phyloP scores from a whole-genome alignment of 2,797 vertebrate genomes.

The Sebastolobus alascanus region DNA sequence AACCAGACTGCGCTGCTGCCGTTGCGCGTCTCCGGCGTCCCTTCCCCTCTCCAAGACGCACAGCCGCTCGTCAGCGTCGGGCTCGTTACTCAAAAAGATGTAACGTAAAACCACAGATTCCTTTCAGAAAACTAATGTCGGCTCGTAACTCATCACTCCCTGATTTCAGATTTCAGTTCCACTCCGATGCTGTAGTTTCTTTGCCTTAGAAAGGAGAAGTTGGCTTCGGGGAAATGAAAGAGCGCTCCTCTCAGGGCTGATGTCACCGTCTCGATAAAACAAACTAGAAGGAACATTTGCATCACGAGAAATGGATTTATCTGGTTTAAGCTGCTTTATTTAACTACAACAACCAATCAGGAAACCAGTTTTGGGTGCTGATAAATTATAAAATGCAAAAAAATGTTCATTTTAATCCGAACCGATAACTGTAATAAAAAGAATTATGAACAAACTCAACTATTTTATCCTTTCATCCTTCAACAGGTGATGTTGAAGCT shows the following conservation, averaged over 20 bases:
- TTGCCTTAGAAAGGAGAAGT: not conserved
- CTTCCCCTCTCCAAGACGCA: constrained; percentile 75
- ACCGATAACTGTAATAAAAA: too few species aligned
- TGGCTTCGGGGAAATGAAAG: not conserved
- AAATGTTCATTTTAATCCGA: not conserved
- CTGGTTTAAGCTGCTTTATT: not conserved
- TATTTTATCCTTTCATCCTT: not conserved
- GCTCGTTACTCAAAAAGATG: constrained; percentile 29
- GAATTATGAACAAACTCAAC: not conserved
- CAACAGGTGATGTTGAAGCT: constrained; percentile 5
- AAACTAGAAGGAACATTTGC: not conserved
- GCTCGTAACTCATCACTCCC: not conserved
- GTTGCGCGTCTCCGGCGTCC: constrained; percentile 63
- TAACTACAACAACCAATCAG: not conserved
- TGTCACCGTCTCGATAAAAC: not conserved
- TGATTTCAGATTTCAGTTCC: not conserved
- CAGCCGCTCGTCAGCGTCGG: constrained; percentile 61
- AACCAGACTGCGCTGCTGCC: constrained; percentile 49
- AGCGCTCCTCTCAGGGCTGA: not conserved
- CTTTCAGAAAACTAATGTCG: not conserved
- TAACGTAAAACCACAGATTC: constrained; percentile 3
- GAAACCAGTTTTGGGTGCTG: too few species aligned
- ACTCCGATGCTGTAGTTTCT: not conserved
- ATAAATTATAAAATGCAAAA: not conserved
- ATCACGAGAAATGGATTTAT: not conserved